Evolutionary conservation across 2,113 vertebrate genomes (phyloP), one percentile per base, ranked within the genome.

Genomic region (Silurus asotus): DNA sequence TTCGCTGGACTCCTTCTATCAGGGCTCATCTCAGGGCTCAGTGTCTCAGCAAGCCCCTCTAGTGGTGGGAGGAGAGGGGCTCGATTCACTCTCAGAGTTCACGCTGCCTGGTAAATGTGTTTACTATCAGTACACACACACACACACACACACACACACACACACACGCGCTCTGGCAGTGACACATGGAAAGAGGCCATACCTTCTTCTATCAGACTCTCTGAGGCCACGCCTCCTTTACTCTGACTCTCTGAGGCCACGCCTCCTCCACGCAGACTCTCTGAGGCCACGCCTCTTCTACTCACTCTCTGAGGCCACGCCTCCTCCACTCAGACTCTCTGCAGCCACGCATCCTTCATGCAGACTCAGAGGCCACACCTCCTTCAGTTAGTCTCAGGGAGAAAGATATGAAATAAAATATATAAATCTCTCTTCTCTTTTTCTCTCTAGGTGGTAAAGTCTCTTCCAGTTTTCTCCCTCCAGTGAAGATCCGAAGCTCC

Each of bases 1-100:
- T 76, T 69, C 78, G 15, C 92, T 98, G 9, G 97, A 98, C 89
- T 92, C 91, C 45, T 97, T 97, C 28, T 91, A 94, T 76, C 93
- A 88, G 0, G 92, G 86, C 90, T 93, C 0, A 51, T 90, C 84
- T 92, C 93, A 87, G 87, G 91, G 89, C 5, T 93, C 95, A 1
- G 93, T 93, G 9, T 14, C 84, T 59, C 61, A 37, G 53, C 65
- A 51, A 17, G 14, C 88, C 28, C 55, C 59, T 28, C 82, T 85
- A 17, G 59, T 76, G 5, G 65, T 88, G n/a, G 56, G 90, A 14
- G 87, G 90, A 83, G 82, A 19, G 88, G 78, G 7, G 28, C 93
- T 91, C 48, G 93, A 94, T 86, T 89, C 82, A 0, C 90, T 93
- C 45, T 93, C 92, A 0, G 84, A 90, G 84, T 93, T 94, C 82